Conservation (phyloP, 2,113 vertebrate species). For the Anoplopoma fimbria region DNA sequence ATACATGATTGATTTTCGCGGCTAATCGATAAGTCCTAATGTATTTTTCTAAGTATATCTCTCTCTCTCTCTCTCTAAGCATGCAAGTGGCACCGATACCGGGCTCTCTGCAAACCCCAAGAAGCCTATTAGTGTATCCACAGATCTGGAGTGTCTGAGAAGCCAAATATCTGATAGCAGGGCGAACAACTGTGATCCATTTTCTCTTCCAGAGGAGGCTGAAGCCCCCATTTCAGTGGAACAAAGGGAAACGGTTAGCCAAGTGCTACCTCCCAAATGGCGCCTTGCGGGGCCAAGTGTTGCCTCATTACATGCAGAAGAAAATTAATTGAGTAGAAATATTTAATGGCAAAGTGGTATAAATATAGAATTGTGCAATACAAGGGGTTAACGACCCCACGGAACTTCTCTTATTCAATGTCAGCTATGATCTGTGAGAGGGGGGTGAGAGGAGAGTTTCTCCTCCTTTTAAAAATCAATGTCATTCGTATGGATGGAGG, state of each 20-base stretch:
- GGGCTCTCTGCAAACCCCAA: conserved; percentile 49
- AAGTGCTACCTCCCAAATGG: conserved; percentile 74
- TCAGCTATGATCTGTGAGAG: conserved; percentile 37
- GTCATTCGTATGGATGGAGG: conserved; percentile 47
- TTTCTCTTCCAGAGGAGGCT: conserved; percentile 62
- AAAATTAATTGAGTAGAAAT: conserved; percentile 83
- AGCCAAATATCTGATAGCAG: conserved; percentile 69
- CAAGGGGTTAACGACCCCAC: conserved; percentile 62
- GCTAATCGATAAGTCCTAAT: conserved; percentile 73
- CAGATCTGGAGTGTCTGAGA: conserved; percentile 52
- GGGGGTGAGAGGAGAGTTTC: conserved; percentile 9
- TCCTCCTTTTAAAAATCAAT: conserved; percentile 34
- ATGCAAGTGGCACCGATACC: conserved; percentile 8
- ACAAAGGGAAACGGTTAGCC: conserved; percentile 71
- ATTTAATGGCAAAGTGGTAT: conserved; percentile 81
- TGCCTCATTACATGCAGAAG: conserved; percentile 79
- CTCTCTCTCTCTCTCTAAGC: conserved; percentile 63
- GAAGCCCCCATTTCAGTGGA: conserved; percentile 56
- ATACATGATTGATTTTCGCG: conserved; percentile 57
- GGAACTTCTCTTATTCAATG: conserved; percentile 65
- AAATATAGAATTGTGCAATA: conserved; percentile 78
- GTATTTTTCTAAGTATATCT: conserved; percentile 71
- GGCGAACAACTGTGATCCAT: conserved; percentile 57
- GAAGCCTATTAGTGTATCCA: conserved; percentile 65
- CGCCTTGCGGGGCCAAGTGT: conserved; percentile 76